Conservation (phyloP, 2,888 invertebrate genomes). For the Himalopsyche tibetana region DNA sequence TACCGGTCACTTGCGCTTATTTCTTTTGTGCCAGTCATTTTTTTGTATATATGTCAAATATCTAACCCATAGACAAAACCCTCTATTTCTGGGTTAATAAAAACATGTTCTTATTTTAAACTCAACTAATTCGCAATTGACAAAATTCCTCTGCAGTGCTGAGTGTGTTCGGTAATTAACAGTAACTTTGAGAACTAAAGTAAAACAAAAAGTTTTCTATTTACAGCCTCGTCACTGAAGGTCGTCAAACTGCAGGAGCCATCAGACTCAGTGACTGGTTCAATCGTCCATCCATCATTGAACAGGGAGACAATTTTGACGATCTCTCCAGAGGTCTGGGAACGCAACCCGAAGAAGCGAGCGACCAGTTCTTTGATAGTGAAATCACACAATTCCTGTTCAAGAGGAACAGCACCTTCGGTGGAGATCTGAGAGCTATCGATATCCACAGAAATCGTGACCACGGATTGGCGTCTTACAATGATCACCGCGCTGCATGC, state of each 20-base stretch:
- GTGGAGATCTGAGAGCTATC: conserved; percentile 86
- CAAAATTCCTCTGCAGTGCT: no score
- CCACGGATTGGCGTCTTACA: conserved; percentile 89
- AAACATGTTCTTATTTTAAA: no score
- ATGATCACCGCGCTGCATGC: conserved; percentile 86
- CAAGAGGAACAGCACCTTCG: conserved; percentile 82
- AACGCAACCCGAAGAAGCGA: conserved; percentile 85
- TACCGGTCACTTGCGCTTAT: no score
- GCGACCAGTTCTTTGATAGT: conserved; percentile 86
- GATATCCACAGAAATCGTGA: conserved; percentile 93
- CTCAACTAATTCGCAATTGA: no score
- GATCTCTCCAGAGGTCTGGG: conserved; percentile 85
- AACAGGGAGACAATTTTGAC: conserved; percentile 82
- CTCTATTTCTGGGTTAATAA: no score
- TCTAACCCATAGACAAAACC: no score
- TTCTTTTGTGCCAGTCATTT: no score
- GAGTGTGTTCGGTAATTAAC: neutral
- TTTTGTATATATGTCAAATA: no score
- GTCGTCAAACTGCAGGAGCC: conserved; percentile 75
- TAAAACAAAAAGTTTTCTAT: neutral
- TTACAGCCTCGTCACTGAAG: conserved; percentile 78
- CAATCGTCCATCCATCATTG: conserved; percentile 81
- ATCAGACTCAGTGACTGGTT: conserved; percentile 85
- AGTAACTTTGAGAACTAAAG: neutral
- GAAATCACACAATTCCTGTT: conserved; percentile 80